A percentile compares a stretch with the other conserved stretches of the same genome.
phyloP scores from a whole-genome alignment of 2,113 vertebrate genomes.

The Hymenochirus boettgeri region DNA sequence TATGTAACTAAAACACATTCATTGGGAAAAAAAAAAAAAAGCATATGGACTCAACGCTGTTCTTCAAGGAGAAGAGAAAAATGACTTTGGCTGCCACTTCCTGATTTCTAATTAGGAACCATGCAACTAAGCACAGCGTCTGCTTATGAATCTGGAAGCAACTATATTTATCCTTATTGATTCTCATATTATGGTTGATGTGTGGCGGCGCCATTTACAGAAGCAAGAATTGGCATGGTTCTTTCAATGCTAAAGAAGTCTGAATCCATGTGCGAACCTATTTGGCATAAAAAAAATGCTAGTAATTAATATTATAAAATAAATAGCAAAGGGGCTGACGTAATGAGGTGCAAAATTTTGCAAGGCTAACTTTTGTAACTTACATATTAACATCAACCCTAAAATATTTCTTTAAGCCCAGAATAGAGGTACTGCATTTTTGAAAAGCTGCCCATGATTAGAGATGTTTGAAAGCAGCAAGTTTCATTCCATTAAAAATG shows the following conservation, averaged over 20 bases:
- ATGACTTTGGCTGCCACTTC: slow-evolving; percentile 26
- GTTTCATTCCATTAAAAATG: no score
- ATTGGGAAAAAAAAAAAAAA: no score
- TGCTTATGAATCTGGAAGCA: slow-evolving; percentile 31
- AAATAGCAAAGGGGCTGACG: no score
- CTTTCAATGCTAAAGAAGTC: slow-evolving; percentile 12
- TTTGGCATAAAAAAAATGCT: slow-evolving; percentile 10
- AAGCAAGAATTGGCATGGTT: slow-evolving; percentile 33
- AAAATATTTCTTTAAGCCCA: no score
- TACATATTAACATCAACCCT: no score
- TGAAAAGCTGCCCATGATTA: no score
- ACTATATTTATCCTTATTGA: slow-evolving; percentile 32
- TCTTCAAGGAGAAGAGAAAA: slow-evolving; percentile 11
- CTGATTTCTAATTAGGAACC: slow-evolving; percentile 24
- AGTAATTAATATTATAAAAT: slow-evolving; percentile 39
- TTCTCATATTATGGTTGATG: slow-evolving; percentile 32
- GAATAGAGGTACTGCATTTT: no score
- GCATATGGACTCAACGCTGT: neutral
- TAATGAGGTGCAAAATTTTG: no score
- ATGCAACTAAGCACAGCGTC: slow-evolving; percentile 24
- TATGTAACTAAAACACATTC: no score
- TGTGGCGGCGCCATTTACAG: slow-evolving; percentile 34
- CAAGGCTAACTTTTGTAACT: slow-evolving; percentile 17
- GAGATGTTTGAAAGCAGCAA: no score
- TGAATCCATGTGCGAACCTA: slow-evolving; percentile 15